phyloP scores from a whole-genome alignment of 2,888 invertebrate genomes.

The Stratiomys singularior region DNA sequence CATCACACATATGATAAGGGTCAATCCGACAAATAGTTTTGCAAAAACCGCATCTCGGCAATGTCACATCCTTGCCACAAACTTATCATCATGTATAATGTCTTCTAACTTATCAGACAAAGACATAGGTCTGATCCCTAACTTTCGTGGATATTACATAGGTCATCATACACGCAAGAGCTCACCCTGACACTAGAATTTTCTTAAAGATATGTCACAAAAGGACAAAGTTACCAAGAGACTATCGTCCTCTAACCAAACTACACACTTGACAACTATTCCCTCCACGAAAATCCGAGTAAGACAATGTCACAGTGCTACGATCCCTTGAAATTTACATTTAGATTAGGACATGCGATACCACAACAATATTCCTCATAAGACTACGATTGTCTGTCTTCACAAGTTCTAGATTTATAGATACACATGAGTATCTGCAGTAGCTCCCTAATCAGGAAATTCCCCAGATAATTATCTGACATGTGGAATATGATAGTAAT shows the following conservation, averaged over 20 bases:
- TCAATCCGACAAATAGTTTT: conserved; percentile 40
- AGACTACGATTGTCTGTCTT: neutral
- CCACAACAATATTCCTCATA: conserved; percentile 18
- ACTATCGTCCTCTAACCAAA: conserved; percentile 24
- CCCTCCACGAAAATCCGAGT: conserved; percentile 15
- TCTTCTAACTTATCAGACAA: conserved; percentile 16
- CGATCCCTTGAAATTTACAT: conserved; percentile 42
- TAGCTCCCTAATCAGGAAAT: conserved; percentile 38
- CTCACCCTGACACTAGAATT: neutral
- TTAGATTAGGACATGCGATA: conserved; percentile 44
- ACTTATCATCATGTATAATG: conserved; percentile 40
- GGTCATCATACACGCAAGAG: conserved; percentile 14
- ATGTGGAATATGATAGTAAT: conserved; percentile 26
- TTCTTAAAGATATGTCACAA: conserved; percentile 37
- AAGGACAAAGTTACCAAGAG: conserved; percentile 20
- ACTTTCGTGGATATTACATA: neutral
- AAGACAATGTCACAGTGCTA: conserved; percentile 31
- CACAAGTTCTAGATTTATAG: neutral
- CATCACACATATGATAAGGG: conserved; percentile 40
- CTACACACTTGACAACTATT: conserved; percentile 39
- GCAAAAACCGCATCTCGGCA: conserved; percentile 31
- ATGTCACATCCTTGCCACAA: conserved; percentile 17
- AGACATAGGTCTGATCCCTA: conserved; percentile 25
- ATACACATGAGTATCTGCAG: conserved; percentile 1
- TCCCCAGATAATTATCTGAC: conserved; percentile 34